Percentiles rank a stretch among this genome's conserved stretches.
Evolutionary conservation across 1,140 invertebrate species (phyloP).

Genomic region (Rhagoletis pomonella): DNA sequence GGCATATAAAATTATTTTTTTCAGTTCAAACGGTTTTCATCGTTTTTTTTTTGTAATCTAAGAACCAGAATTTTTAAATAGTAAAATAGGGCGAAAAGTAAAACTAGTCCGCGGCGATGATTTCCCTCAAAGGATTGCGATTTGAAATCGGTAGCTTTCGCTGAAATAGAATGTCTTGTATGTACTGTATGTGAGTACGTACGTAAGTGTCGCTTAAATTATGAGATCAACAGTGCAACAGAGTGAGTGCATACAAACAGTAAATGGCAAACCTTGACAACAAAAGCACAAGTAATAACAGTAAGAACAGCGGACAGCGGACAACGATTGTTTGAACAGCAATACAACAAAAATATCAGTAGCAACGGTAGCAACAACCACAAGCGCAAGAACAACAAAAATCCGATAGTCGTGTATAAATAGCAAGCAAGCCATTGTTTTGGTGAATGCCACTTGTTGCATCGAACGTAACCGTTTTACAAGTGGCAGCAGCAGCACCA

Average conservation of each 20-base stretch:
- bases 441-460: slow-evolving; percentile 43
- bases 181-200: not conserved
- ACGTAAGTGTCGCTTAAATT: not conserved
- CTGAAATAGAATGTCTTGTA: no score
- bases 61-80: no score
- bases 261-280: not conserved
- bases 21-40: no score
- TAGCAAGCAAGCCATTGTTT: not conserved
- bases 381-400: not conserved
- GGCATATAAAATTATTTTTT: no score
- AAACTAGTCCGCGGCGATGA: no score
- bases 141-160: no score
- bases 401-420: not conserved
- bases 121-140: no score
- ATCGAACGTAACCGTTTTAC: slow-evolving; percentile 12
- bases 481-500: slow-evolving; percentile 43
- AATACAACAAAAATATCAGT: not conserved
- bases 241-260: not conserved
- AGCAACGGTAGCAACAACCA: not conserved
- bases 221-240: not conserved
- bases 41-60: no score
- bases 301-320: not conserved
- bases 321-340: not conserved
- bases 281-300: slow-evolving; percentile 37
- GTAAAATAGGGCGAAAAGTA: no score